Evolutionary conservation across 2,888 invertebrate genomes (phyloP).

Genomic region (Myopa tessellatipennis): DNA sequence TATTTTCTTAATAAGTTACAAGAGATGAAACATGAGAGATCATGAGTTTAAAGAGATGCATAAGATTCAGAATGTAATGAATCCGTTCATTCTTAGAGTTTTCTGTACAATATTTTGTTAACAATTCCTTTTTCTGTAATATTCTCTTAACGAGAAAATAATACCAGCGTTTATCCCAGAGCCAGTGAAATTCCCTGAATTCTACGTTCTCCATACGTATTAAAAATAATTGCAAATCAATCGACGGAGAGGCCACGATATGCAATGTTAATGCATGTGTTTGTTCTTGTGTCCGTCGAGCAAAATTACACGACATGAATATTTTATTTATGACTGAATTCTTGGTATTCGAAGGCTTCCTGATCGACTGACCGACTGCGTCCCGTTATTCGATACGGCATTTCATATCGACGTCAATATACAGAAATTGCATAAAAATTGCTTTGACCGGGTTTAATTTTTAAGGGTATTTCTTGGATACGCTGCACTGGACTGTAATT

Average conservation of each 20-base stretch:
- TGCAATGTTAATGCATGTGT: neutral
- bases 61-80: too few species aligned
- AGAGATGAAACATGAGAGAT: too few species aligned
- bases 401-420: neutral
- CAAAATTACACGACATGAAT: conserved; percentile 12
- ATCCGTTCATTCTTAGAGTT: too few species aligned
- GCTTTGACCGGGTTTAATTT: neutral
- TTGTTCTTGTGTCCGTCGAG: neutral
- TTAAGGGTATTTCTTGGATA: neutral
- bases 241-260: neutral
- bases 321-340: neutral
- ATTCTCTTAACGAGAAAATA: too few species aligned
- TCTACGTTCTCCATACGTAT: too few species aligned
- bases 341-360: neutral
- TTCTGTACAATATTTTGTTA: too few species aligned
- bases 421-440: conserved; percentile 5
- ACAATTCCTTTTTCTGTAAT: too few species aligned
- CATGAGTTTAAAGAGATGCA: too few species aligned
- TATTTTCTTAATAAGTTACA: neutral
- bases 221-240: conserved; percentile 1
- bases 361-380: too few species aligned
- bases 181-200: too few species aligned
- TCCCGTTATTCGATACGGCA: neutral
- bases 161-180: too few species aligned
- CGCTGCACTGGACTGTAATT: neutral